Base-by-base conservation (phyloP, 2,113 vertebrate species). In the Stigmatopora nigra region DNA sequence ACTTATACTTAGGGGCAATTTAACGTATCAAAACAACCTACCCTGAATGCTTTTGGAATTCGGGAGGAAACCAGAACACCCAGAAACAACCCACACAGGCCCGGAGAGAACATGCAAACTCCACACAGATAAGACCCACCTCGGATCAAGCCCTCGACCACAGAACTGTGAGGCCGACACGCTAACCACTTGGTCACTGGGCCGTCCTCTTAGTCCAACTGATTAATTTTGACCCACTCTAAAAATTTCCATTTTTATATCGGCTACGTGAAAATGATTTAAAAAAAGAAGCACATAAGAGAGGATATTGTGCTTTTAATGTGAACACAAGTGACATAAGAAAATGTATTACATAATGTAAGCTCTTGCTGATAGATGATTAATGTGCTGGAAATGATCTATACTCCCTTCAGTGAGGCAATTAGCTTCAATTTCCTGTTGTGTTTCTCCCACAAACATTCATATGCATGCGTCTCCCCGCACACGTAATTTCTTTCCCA, bases 361-460 rank as follows among this genome's bases (percentile, higher is more conserved):
- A 84, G 82, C 69, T 55, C 66, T 81, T 77, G 77, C 76, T 72
- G 64, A 81, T 86, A 69, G 64, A 82, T 85, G 79, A 86, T 86
- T 82, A 78, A 73, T 72, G 76, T 60, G 65, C 59, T 69, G 77
- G 55, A 70, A 72, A 65, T 80, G 85, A 88, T 87, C 80, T 83
- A 88, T 86, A 78, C 59, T 68, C 82, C 72, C 69, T 82, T 82
- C 74, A 84, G 71, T 80, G 78, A 84, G 76, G 82, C 76, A 85
- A 85, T 86, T 77, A 82, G 78, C 76, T 81, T 84, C 57, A 81
- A 84, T 88, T 87, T 83, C 77, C 80, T 77, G 38, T 59, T 64
- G 76, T 79, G 49, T 78, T 71, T 76, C 77, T 75, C 73, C 69
- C 63, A n/a, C 17, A 60, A 58, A 70, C 61, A 48, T 41, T 36